Evolutionary conservation across 2,888 invertebrate species (phyloP), one percentile per base, ranked within the genome.

Genomic region (Euplexia lucipara): DNA sequence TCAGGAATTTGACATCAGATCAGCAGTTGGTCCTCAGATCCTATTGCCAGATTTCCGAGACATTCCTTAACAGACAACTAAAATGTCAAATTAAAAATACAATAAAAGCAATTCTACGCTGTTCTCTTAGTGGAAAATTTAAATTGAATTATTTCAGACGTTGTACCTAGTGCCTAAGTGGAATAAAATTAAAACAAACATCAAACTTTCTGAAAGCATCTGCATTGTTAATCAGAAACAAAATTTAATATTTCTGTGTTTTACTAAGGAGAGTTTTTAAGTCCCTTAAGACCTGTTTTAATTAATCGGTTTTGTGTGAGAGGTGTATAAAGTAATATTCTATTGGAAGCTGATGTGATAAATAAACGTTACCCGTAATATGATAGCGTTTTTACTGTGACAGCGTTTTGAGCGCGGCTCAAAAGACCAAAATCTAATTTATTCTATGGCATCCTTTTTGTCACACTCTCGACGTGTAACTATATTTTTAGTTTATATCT

Each of bases 161-260:
- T 67, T 62, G 65, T 47, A 57, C 51, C 42, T 56, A 65, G 58
- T 58, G 41, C 26, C 54, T 64, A 73, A 77, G 78, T 56, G 54
- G 79, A 79, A 79, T 71, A 79, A 81, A 51, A 81, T 79, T 81
- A 75, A 71, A 79, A 81, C 71, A 71, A 81, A 79, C 79, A 79
- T 79, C 53, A 54, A 65, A 73, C 45, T 73, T 59, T 51, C 34
- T 48, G 56, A 64, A 48, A 63, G 66, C 73, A 72, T 65, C 78
- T 77, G 73, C 73, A 77, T 77, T 77, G 73, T 73, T 65, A 72
- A 73, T 77, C 35, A 65, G 58, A 54, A 65, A 65, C 72, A 48
- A 72, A 73, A 73, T 65, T 42, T 72, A 65, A 77, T 65, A 65
- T 63, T 52, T 56, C 64, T 73, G 44, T 66, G 51, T 77, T 56